phyloP scores from a whole-genome alignment of 2,888 invertebrate species.

The Mimachlamys varia region DNA sequence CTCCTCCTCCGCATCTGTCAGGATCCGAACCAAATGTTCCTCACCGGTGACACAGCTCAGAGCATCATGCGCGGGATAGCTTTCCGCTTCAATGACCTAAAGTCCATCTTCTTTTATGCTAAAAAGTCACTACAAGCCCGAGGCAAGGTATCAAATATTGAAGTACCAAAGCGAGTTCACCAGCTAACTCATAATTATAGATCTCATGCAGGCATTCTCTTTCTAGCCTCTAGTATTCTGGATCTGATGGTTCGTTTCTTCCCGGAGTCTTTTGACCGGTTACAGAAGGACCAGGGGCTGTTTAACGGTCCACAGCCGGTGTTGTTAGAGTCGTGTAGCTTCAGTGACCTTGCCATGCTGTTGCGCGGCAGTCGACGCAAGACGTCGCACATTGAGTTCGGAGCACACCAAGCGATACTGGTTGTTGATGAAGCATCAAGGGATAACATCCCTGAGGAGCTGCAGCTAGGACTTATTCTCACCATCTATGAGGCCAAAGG shows the following conservation, averaged over 20 bases:
- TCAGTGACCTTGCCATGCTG: slow-evolving; percentile 68
- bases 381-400: slow-evolving; percentile 77
- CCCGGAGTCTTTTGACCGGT: slow-evolving; percentile 75
- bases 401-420: slow-evolving; percentile 78
- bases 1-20: slow-evolving; percentile 63
- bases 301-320: slow-evolving; percentile 75
- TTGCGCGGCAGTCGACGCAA: slow-evolving; percentile 70
- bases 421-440: slow-evolving; percentile 75
- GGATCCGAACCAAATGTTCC: slow-evolving; percentile 69
- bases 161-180: slow-evolving; percentile 66
- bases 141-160: slow-evolving; percentile 60
- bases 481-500: slow-evolving; percentile 78
- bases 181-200: slow-evolving; percentile 76
- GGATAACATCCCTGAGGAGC: slow-evolving; percentile 71
- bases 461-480: slow-evolving; percentile 72
- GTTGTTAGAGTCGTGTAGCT: slow-evolving; percentile 73
- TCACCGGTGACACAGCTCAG: slow-evolving; percentile 70
- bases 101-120: slow-evolving; percentile 67
- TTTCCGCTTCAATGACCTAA: slow-evolving; percentile 69
- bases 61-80: slow-evolving; percentile 73
- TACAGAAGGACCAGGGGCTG: slow-evolving; percentile 75
- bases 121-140: slow-evolving; percentile 63
- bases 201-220: slow-evolving; percentile 76
- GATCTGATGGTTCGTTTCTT: slow-evolving; percentile 75
- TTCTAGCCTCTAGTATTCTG: slow-evolving; percentile 72